phyloP scores from a whole-genome alignment of 2,888 invertebrate species.

The Eretmocerus hayati region DNA sequence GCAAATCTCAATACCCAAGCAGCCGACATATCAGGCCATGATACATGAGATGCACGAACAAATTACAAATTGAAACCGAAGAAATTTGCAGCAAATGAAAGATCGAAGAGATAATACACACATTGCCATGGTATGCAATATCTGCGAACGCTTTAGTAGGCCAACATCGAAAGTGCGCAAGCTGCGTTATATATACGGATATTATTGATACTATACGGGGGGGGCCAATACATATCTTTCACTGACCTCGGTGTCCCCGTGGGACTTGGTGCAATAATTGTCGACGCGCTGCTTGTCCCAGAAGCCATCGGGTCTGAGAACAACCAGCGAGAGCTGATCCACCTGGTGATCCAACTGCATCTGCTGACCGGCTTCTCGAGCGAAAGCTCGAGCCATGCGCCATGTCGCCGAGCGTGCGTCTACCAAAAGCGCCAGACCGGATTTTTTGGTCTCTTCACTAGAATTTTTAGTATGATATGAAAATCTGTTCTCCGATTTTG shows the following conservation, averaged over 20 bases:
- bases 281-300: conserved; percentile 67
- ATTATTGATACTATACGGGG: no score
- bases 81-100: no score
- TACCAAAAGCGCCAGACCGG: conserved; percentile 57
- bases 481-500: no score
- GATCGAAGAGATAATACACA: no score
- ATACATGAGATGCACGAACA: no score
- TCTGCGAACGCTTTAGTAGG: conserved; percentile 8
- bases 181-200: no score
- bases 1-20: no score
- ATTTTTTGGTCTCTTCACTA: conserved; percentile 45
- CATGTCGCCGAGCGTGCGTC: conserved; percentile 61
- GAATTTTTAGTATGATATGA: no score
- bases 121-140: no score
- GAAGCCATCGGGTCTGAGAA: conserved; percentile 67
- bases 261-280: conserved; percentile 55
- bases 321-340: conserved; percentile 49
- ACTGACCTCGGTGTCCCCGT: conserved; percentile 55
- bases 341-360: background rate
- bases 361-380: conserved; percentile 51
- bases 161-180: conserved; percentile 13
- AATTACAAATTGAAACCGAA: no score
- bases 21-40: no score
- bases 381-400: conserved; percentile 56
- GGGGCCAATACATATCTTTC: no score